phyloP scores from a whole-genome alignment of 2,113 vertebrate species.

The Grus americana region DNA sequence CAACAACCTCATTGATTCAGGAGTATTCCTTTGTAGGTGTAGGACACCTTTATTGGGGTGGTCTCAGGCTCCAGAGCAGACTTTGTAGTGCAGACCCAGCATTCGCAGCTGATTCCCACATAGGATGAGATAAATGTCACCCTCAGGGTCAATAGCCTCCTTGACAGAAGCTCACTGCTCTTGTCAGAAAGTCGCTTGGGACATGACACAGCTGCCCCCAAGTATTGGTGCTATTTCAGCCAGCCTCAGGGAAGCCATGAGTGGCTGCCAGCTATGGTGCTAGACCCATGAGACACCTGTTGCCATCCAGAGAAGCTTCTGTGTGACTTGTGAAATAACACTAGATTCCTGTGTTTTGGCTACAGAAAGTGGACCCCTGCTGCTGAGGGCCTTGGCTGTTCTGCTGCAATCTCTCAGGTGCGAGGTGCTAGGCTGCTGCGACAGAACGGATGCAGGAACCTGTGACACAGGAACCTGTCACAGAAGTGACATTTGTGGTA shows the following conservation, averaged over 20 bases:
- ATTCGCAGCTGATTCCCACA: not conserved
- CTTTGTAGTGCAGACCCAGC: not conserved
- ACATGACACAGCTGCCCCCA: not conserved
- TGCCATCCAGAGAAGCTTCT: not conserved
- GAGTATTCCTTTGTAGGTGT: not conserved
- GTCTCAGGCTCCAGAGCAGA: not conserved
- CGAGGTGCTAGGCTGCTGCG: not conserved
- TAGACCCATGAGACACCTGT: not conserved
- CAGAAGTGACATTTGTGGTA: not conserved
- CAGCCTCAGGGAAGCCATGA: not conserved
- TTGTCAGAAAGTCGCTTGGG: not conserved
- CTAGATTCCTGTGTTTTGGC: not conserved
- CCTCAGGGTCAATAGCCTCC: not conserved
- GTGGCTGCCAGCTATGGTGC: not conserved
- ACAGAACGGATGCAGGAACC: not conserved
- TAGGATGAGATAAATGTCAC: not conserved
- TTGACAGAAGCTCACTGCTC: not conserved
- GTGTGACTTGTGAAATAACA: not conserved
- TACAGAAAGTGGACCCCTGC: not conserved
- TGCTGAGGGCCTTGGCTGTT: not conserved
- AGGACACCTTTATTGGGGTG: not conserved
- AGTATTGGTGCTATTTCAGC: not conserved
- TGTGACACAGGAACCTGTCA: not conserved
- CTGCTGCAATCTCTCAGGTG: not conserved
- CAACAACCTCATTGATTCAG: not conserved